Base-by-base conservation (phyloP, 2,797 vertebrate species). In the Parauchenoglanis ngamensis region DNA sequence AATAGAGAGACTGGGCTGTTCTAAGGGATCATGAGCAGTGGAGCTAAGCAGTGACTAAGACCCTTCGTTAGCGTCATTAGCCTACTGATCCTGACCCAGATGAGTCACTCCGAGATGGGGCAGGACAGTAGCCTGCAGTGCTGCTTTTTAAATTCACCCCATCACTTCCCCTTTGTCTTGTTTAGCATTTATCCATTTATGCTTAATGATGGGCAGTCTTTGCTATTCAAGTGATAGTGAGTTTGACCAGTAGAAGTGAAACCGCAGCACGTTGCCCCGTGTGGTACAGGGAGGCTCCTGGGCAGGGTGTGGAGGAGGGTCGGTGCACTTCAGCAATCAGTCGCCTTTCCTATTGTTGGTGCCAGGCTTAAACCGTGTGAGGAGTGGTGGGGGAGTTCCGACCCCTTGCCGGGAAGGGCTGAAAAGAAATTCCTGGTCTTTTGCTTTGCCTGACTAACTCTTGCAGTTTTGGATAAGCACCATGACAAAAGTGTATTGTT, bases 401-500 rank as follows among this genome's bases (percentile, higher is more conserved):
- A 68, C 83, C 87, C 88, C 87, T 88, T 77, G 87, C 91, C 73
- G 88, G 85, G 86, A 87, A 83, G 35, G 10, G 81, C 7, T 73
- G 70, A 85, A 88, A 79, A 85, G 84, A 89, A 90, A 83, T 85
- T 88, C 61, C 86, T 90, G 70, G 84, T 91, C 85, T 88, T 85
- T 85, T 87, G 77, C 88, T 86, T 86, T 88, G 86, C 87, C 80
- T 88, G 65, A 90, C 87, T 88, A 91, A 88, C 89, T 88, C 85
- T 70, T 85, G 85, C 28, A 84, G 76, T 91, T 86, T 86, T 86
- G 56, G 83, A 65, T 63, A 59, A 88, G 72, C 78, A 90, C 88
- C 72, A 88, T 90, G 81, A 86, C 79, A 87, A 90, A 86, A 57
- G 67, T 79, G 88, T 92, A 92, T 85, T 92, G 90, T 87, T 75